These are phyloP conservation scores for Varanus salvator DNA, from an alignment of 2,113 vertebrate genomes.

Conservation along the genomic window DNA sequence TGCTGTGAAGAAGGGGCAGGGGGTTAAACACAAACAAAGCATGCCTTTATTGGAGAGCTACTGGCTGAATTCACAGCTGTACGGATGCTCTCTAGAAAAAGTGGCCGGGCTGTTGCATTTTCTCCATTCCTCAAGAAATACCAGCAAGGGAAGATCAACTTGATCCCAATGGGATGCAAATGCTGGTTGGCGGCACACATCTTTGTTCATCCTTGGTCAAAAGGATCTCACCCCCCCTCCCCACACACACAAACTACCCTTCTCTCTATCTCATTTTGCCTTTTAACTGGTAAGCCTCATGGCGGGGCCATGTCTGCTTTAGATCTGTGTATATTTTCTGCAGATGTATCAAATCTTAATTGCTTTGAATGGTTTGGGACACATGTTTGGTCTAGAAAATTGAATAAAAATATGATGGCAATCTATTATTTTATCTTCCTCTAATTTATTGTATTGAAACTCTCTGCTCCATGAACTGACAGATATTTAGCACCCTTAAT, in stretches of 20 bases:
- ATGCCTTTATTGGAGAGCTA: not conserved
- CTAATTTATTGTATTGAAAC: not conserved
- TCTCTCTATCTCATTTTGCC: not conserved
- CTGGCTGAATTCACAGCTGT: not conserved
- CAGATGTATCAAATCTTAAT: not conserved
- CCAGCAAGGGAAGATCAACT: no score
- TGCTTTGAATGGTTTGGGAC: not conserved
- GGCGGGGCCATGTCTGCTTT: not conserved
- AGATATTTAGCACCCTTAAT: not conserved
- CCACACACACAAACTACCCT: not conserved
- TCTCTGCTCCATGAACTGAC: not conserved
- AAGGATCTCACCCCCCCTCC: not conserved
- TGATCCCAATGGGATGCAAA: not conserved
- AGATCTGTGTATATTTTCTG: not conserved
- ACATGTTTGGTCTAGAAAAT: not conserved
- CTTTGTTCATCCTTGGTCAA: not conserved
- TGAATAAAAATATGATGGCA: not conserved
- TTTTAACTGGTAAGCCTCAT: not conserved
- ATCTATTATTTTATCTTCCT: no score
- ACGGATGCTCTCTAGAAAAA: not conserved
- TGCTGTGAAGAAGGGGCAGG: slow-evolving; percentile 17
- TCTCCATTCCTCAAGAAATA: not conserved
- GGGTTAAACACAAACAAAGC: not conserved
- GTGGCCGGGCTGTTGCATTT: not conserved
- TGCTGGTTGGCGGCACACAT: not conserved